Evolutionary conservation across 2,888 invertebrate genomes (phyloP).

Genomic region (Watsonalla binaria): DNA sequence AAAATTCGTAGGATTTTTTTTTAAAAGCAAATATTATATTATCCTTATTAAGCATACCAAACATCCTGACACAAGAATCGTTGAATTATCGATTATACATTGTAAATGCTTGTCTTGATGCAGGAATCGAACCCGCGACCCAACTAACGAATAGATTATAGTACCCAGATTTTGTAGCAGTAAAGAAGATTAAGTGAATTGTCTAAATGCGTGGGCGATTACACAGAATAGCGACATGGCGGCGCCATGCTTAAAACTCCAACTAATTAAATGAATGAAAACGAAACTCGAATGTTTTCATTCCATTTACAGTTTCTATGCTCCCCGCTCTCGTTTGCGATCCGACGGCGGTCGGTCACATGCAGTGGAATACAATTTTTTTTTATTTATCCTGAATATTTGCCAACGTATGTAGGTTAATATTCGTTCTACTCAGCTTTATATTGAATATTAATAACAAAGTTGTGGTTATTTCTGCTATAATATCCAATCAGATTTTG

Average conservation of each 20-base stretch:
- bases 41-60: too few relatives aligned
- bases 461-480: too few relatives aligned
- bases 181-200: slow-evolving; percentile 28
- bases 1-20: neutral
- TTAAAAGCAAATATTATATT: neutral
- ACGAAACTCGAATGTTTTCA: slow-evolving; percentile 74
- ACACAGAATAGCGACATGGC: slow-evolving; percentile 48
- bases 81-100: too few relatives aligned
- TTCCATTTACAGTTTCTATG: slow-evolving; percentile 68
- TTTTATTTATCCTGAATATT: slow-evolving; percentile 25
- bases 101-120: too few relatives aligned
- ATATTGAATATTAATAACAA: too few relatives aligned
- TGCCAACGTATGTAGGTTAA: neutral
- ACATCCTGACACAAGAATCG: slow-evolving; percentile 6
- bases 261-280: slow-evolving; percentile 75
- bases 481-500: too few relatives aligned
- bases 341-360: slow-evolving; percentile 45
- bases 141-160: too few relatives aligned
- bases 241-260: slow-evolving; percentile 67
- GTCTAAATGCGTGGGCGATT: slow-evolving; percentile 51
- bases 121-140: too few relatives aligned
- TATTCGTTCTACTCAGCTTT: neutral
- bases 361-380: slow-evolving; percentile 51
- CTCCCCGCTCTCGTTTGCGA: slow-evolving; percentile 32
- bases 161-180: too few relatives aligned